Base-by-base conservation (phyloP, 2,797 vertebrate species). In the Anguilla marmorata region DNA sequence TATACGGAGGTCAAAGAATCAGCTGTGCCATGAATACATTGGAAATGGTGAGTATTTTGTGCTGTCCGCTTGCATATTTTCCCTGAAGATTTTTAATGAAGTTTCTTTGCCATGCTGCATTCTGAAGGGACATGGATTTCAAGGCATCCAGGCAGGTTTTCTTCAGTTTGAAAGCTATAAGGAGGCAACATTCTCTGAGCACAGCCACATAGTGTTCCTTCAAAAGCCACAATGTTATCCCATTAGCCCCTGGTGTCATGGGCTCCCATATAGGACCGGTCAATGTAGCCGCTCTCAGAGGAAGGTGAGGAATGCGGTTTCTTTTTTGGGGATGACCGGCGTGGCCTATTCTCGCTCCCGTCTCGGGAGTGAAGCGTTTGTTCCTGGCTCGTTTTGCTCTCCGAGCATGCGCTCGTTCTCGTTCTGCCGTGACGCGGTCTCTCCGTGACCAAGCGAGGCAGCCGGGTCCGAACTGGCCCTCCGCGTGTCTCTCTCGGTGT, bases 291-390 rank as follows among this genome's bases (percentile, higher is more conserved):
- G 21, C 60, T 84, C 48, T 8, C n/a, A 66, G 41, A 52, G 66
- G 86, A 48, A 84, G 79, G 45, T 19, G n/a, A 69, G 84, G 79
- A 87, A 84, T 72, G 79, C 50, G 16, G 45, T 82, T 45, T 50
- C 3, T 48, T 41, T 66, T 11, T 33, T 41, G 45, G 76, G 74
- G 19, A 79, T 4, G 50, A 52, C 50, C 56, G 50, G 54, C 37
- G 66, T 60, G 72, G 86, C 76, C 54, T 60, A n/a, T 37, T 50
- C 86, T 79, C 24, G 21, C 76, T 79, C 12, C 37, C n/a, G 2
- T 85, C 52, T 24, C 12, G 9, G 6, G 7, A 58, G 19, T 1
- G 83, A 33, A 58, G 69, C 30, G 6, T 85, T 27, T 58, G 50
- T 30, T 60, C 50, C 24, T 5, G 1, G 11, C 54, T 85, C 58